Percentiles rank a stretch among this genome's conserved stretches.
Conservation (phyloP, 2,888 invertebrate genomes). For the Pediacus dermestoides region DNA sequence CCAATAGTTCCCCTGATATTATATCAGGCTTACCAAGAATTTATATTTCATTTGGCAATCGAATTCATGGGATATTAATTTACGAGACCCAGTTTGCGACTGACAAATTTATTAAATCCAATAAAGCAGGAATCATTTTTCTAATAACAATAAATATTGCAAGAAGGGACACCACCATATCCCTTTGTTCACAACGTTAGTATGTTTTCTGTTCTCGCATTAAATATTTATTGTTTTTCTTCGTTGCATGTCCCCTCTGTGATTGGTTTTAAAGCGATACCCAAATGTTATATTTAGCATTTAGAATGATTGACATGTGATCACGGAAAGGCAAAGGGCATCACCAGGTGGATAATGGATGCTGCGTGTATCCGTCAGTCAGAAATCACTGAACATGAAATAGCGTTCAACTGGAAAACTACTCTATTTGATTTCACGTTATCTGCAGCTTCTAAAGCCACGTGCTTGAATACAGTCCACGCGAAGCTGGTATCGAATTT, state of each 20-base stretch:
- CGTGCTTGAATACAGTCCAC: conserved; percentile 1
- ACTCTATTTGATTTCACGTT: conserved; percentile 9
- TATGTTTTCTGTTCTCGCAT: no score
- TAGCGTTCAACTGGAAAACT: conserved; percentile 7
- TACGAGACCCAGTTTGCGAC: no score
- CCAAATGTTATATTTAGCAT: no score
- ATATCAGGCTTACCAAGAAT: conserved; percentile 7
- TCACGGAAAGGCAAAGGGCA: conserved; percentile 27
- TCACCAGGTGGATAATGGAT: conserved; percentile 41
- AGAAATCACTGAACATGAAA: conserved; percentile 38
- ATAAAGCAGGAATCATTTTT: no score
- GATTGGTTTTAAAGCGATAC: no score
- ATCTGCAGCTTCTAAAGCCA: conserved; percentile 3
- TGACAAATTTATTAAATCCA: no score
- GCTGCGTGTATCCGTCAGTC: conserved; percentile 42
- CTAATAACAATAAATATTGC: no score
- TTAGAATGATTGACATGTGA: conserved; percentile 35
- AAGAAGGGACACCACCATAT: no score
- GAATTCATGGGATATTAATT: conserved; percentile 7
- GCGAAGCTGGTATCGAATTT: no score
- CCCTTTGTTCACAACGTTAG: no score
- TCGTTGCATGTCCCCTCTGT: no score
- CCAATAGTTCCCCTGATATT: conserved; percentile 6
- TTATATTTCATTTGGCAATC: conserved; percentile 7
- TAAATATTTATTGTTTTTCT: no score